Conservation (phyloP, 2,888 invertebrate species). For the Leptinotarsa peninsularis region DNA sequence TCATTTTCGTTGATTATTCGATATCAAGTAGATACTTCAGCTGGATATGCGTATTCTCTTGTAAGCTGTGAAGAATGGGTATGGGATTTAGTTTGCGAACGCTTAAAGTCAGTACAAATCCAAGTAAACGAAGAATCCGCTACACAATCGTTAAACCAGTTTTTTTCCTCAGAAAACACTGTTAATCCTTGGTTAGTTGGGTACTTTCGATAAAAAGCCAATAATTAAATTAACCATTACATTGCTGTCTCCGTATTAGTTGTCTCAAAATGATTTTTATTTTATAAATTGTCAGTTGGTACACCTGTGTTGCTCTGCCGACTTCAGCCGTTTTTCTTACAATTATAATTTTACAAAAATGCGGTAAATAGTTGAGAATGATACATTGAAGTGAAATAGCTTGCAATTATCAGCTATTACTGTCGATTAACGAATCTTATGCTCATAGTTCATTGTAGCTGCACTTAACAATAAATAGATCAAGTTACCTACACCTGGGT, state of each 20-base stretch:
- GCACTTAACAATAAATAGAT: slow-evolving; percentile 59
- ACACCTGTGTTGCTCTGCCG: slow-evolving; percentile 53
- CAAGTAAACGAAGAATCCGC: slow-evolving; percentile 5
- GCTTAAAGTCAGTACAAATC: neutral
- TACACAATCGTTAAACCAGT: slow-evolving; percentile 4
- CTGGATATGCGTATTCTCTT: too few species aligned
- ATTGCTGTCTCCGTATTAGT: slow-evolving; percentile 36
- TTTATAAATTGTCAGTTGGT: slow-evolving; percentile 43
- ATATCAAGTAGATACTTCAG: too few species aligned
- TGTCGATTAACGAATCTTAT: slow-evolving; percentile 55
- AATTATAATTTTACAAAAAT: slow-evolving; percentile 62
- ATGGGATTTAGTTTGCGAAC: neutral
- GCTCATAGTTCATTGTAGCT: slow-evolving; percentile 54
- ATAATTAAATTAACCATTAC: slow-evolving; percentile 49
- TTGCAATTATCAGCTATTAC: slow-evolving; percentile 62
- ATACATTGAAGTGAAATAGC: slow-evolving; percentile 58
- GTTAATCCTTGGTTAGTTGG: slow-evolving; percentile 31
- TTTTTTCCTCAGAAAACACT: slow-evolving; percentile 32
- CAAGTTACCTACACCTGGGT: slow-evolving; percentile 51
- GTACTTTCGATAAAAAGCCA: slow-evolving; percentile 38
- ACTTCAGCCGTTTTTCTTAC: slow-evolving; percentile 45
- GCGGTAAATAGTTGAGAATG: slow-evolving; percentile 62
- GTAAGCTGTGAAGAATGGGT: too few species aligned
- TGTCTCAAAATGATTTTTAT: slow-evolving; percentile 46
- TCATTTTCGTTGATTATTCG: too few species aligned